These are phyloP conservation scores for Cephus runcator DNA, from an alignment of 2,888 invertebrate species.

Conservation along the genomic window DNA sequence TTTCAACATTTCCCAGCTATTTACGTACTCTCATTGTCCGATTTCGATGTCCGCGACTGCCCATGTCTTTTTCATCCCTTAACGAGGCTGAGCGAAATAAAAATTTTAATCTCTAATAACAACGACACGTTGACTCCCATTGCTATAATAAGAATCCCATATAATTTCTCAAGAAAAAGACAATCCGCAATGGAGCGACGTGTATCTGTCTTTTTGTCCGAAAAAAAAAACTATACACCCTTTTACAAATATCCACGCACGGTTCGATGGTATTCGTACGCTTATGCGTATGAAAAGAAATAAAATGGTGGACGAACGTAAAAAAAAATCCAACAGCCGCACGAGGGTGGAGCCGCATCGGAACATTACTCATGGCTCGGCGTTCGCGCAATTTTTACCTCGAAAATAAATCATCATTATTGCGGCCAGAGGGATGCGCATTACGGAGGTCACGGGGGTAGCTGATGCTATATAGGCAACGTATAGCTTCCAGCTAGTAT, in stretches of 20 bases:
- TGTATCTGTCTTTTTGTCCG: background rate
- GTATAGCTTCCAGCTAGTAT: background rate
- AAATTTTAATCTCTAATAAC: slow-evolving; percentile 19
- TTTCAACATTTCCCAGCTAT: slow-evolving; percentile 40
- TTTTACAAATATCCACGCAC: background rate
- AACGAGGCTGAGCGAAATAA: background rate
- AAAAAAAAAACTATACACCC: background rate
- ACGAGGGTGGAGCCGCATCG: slow-evolving; percentile 57
- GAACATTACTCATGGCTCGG: slow-evolving; percentile 70
- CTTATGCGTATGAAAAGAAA: background rate
- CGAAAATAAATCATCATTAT: slow-evolving; percentile 73
- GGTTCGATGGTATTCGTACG: background rate
- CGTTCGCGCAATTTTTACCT: slow-evolving; percentile 70
- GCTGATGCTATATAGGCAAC: slow-evolving; percentile 15
- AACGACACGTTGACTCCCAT: background rate
- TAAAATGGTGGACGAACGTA: background rate
- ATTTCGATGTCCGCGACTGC: slow-evolving; percentile 26
- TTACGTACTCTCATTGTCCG: slow-evolving; percentile 17
- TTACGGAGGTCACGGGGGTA: slow-evolving; percentile 45
- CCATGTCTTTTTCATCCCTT: slow-evolving; percentile 17
- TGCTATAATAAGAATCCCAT: background rate
- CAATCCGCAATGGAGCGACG: background rate
- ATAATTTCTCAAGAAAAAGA: background rate
- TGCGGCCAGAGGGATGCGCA: slow-evolving; percentile 65
- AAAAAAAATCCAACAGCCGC: slow-evolving; percentile 28